Evolutionary conservation across 2,888 invertebrate species (phyloP).

Genomic region (Cephus runcator): DNA sequence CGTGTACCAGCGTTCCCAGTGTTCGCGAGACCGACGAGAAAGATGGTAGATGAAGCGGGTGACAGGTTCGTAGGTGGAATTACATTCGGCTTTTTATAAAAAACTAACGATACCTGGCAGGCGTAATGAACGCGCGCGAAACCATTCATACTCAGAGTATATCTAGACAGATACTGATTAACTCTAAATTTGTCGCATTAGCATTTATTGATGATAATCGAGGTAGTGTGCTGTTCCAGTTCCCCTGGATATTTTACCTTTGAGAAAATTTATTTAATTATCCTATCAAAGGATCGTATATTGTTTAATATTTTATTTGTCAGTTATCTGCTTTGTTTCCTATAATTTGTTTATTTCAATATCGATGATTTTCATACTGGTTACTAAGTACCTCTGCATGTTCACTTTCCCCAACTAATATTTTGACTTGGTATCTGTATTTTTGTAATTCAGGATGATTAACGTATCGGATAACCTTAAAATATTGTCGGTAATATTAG

Average conservation of each 20-base stretch:
- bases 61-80: constrained; percentile 58
- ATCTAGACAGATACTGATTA: background rate
- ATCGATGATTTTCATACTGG: background rate
- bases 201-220: background rate
- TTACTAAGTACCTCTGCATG: background rate
- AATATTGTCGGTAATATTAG: constrained; percentile 20
- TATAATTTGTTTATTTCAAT: background rate
- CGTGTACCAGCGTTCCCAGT: constrained; percentile 36
- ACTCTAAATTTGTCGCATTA: background rate
- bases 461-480: background rate
- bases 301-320: background rate
- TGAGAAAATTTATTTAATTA: background rate
- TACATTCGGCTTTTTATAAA: background rate
- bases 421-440: background rate
- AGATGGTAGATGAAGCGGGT: constrained; percentile 62
- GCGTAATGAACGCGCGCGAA: background rate
- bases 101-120: background rate
- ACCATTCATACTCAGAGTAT: background rate
- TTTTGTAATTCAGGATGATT: background rate
- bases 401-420: background rate
- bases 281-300: background rate
- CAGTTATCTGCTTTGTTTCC: background rate
- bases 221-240: background rate
- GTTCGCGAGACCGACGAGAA: constrained; percentile 35
- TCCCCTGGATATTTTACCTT: background rate